These are phyloP conservation scores for Mesochorus sp. DNA, from an alignment of 2,888 invertebrate species.

Conservation along the genomic window DNA sequence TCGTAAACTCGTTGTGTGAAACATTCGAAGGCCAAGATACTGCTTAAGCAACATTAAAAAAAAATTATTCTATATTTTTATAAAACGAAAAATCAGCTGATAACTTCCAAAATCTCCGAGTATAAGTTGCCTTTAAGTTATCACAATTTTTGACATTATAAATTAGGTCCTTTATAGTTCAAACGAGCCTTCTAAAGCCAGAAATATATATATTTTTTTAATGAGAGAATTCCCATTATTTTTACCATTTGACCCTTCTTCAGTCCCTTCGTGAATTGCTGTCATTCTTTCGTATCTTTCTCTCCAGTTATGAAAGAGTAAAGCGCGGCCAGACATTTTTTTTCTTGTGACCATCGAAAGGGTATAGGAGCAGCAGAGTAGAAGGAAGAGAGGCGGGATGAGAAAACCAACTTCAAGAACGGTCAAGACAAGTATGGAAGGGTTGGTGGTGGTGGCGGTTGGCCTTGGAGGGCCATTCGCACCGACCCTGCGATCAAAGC, in stretches of 20 bases:
- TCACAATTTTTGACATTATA: too few relatives aligned
- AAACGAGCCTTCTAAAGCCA: too few relatives aligned
- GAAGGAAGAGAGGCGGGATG: background rate
- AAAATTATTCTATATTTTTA: too few relatives aligned
- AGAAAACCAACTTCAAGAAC: slow-evolving; percentile 11
- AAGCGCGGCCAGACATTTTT: slow-evolving; percentile 9
- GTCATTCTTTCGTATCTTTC: background rate
- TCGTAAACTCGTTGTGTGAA: slow-evolving; percentile 45
- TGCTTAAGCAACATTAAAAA: too few relatives aligned
- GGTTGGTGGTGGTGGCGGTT: slow-evolving; percentile 70
- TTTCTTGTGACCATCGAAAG: slow-evolving; percentile 20
- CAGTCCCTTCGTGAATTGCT: background rate
- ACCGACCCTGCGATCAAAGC: slow-evolving; percentile 66
- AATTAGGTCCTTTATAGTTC: too few relatives aligned
- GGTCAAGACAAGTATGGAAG: slow-evolving; percentile 62
- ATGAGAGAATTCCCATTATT: too few relatives aligned
- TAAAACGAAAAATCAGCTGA: too few relatives aligned
- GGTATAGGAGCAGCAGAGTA: background rate
- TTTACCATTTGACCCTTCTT: background rate
- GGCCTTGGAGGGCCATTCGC: slow-evolving; percentile 75
- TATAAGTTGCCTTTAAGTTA: too few relatives aligned
- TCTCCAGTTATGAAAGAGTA: slow-evolving; percentile 23
- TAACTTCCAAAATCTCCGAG: too few relatives aligned
- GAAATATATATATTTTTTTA: too few relatives aligned
- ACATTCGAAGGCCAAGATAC: slow-evolving; percentile 34